Evolutionary conservation across 1,140 invertebrate species (phyloP).

Genomic region (Bombus picipes): DNA sequence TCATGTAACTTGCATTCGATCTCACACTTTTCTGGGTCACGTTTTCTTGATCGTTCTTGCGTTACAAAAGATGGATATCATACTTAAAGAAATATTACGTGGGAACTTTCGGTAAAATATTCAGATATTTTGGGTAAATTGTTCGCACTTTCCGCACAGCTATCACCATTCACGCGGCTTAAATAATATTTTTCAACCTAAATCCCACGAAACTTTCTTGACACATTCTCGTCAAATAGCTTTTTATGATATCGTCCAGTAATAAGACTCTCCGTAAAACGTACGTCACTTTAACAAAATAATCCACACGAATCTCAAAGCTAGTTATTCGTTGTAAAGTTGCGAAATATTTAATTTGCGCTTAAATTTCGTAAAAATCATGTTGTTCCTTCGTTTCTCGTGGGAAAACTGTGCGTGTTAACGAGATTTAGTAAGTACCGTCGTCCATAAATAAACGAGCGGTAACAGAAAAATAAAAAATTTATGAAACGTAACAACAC

Average conservation of each 20-base stretch:
- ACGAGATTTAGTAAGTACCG: not conserved
- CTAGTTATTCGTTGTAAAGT: not conserved
- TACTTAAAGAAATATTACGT: not conserved
- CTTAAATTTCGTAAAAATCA: conserved; percentile 21
- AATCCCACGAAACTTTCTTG: not conserved
- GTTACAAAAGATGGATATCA: conserved; percentile 12
- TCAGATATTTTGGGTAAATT: not conserved
- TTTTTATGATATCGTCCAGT: not conserved
- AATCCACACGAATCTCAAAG: not conserved
- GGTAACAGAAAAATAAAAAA: not conserved
- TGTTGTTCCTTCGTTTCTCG: not conserved
- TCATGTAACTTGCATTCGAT: not conserved
- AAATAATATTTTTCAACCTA: not conserved
- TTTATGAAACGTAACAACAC: not conserved
- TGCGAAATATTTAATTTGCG: not conserved
- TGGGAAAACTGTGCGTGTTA: not conserved
- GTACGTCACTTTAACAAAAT: too few species aligned
- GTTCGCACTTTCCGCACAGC: not conserved
- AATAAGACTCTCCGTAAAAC: too few species aligned
- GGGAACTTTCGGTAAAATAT: not conserved
- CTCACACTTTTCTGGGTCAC: conserved; percentile 39
- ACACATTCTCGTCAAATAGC: not conserved
- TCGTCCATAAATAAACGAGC: not conserved
- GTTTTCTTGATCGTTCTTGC: not conserved
- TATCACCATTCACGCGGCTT: not conserved